These are phyloP conservation scores for Anas bahamensis DNA, from an alignment of 2,797 vertebrate species.

Conservation along the genomic window DNA sequence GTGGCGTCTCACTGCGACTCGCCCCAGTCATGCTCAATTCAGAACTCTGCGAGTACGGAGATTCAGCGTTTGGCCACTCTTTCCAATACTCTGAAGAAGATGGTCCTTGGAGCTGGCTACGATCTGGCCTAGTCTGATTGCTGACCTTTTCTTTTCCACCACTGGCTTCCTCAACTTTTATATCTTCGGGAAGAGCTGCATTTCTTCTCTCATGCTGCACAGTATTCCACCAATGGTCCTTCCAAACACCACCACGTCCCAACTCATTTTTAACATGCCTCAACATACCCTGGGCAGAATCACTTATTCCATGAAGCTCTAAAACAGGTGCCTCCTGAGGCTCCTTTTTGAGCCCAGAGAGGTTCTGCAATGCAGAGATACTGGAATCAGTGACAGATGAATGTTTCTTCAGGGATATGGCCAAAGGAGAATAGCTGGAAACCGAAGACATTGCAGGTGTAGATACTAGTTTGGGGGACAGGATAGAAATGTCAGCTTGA, in stretches of 20 bases:
- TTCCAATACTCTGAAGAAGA: conserved; percentile 91
- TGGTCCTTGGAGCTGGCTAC: conserved; percentile 81
- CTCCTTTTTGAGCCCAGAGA: conserved; percentile 86
- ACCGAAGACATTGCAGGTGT: conserved; percentile 81
- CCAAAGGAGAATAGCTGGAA: conserved; percentile 88
- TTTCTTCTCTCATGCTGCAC: conserved; percentile 87
- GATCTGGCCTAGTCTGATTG: conserved; percentile 78
- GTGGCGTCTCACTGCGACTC: conserved; percentile 86
- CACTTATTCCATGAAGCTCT: conserved; percentile 81
- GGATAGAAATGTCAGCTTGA: conserved; percentile 83
- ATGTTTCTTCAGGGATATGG: conserved; percentile 92
- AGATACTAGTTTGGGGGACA: conserved; percentile 86
- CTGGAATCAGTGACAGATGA: conserved; percentile 85
- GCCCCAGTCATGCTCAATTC: conserved; percentile 87
- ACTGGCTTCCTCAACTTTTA: conserved; percentile 82
- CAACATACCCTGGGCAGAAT: conserved; percentile 81
- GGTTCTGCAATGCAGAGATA: conserved; percentile 79
- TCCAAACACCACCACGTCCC: conserved; percentile 87
- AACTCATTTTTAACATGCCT: conserved; percentile 84
- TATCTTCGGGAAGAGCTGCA: conserved; percentile 74
- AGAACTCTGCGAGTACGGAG: conserved; percentile 87
- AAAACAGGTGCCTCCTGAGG: conserved; percentile 79
- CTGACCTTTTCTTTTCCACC: conserved; percentile 80
- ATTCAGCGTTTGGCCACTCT: conserved; percentile 89
- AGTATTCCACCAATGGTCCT: conserved; percentile 94